These are phyloP conservation scores for Myathropa florea DNA, from an alignment of 2,888 invertebrate genomes.

Conservation along the genomic window DNA sequence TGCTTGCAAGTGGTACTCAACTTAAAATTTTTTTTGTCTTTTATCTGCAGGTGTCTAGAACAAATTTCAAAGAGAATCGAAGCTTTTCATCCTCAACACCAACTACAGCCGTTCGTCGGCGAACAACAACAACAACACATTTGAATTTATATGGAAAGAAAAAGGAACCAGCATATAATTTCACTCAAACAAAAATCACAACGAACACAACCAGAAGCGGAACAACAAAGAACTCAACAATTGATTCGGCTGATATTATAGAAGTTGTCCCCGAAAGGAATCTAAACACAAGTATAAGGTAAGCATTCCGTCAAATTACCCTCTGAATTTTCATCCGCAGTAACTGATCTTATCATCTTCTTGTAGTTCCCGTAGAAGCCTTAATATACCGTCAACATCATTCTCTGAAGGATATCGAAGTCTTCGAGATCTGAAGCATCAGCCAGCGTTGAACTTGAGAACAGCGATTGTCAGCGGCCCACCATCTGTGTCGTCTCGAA, in stretches of 20 bases:
- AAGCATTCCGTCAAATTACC: not conserved
- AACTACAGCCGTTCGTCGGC: slow-evolving; percentile 50
- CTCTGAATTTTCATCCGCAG: not conserved
- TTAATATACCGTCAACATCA: slow-evolving; percentile 76
- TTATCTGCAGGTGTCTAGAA: slow-evolving; percentile 36
- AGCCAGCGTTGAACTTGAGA: slow-evolving; percentile 72
- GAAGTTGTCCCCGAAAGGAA: slow-evolving; percentile 72
- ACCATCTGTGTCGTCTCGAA: not conserved
- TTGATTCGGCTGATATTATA: slow-evolving; percentile 75
- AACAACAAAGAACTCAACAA: slow-evolving; percentile 59
- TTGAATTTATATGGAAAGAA: slow-evolving; percentile 74
- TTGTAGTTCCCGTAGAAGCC: slow-evolving; percentile 76
- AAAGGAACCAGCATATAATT: slow-evolving; percentile 75
- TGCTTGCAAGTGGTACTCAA: too few species aligned
- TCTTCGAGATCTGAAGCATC: slow-evolving; percentile 74
- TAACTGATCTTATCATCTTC: not conserved
- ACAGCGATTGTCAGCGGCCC: slow-evolving; percentile 33
- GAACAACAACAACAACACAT: slow-evolving; percentile 72
- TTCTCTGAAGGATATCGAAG: slow-evolving; percentile 58
- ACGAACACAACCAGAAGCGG: slow-evolving; percentile 28
- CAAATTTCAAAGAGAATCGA: slow-evolving; percentile 44
- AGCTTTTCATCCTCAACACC: slow-evolving; percentile 65
- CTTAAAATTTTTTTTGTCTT: not conserved
- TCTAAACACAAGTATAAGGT: slow-evolving; percentile 56
- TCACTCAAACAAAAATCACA: slow-evolving; percentile 51